phyloP scores from a whole-genome alignment of 2,113 vertebrate genomes.

The Euleptes europaea region DNA sequence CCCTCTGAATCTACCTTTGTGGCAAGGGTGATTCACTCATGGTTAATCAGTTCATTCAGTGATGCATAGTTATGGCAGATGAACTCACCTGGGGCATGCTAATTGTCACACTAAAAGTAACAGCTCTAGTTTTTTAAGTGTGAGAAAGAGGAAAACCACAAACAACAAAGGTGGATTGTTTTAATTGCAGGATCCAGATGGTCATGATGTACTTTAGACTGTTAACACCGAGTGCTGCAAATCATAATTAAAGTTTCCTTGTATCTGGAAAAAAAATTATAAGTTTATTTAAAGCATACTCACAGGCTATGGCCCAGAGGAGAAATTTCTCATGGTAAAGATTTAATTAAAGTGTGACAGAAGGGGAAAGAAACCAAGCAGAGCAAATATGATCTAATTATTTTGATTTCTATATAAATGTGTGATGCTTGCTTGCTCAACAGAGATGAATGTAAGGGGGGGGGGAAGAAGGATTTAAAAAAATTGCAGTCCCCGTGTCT shows the following conservation, averaged over 20 bases:
- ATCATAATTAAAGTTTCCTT: background rate
- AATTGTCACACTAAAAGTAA: no score
- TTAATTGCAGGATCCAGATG: background rate
- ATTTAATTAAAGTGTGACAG: slow-evolving; percentile 39
- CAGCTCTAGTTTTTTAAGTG: fast-evolving
- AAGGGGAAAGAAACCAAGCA: background rate
- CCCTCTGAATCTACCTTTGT: no score
- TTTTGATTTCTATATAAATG: slow-evolving; percentile 3
- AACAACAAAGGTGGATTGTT: fast-evolving
- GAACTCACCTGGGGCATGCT: no score
- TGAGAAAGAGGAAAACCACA: background rate
- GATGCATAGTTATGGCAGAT: no score
- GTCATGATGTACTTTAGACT: background rate
- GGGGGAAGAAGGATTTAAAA: background rate
- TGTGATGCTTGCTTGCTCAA: background rate
- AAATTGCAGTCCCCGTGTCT: background rate
- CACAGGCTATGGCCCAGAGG: slow-evolving; percentile 11
- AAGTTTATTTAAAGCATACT: slow-evolving; percentile 27
- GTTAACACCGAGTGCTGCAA: background rate
- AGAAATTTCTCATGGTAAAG: slow-evolving; percentile 12
- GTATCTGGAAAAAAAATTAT: slow-evolving; percentile 3
- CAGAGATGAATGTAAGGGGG: slow-evolving; percentile 1
- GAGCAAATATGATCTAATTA: slow-evolving; percentile 22
- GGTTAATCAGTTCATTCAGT: no score
- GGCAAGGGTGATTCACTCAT: no score